Conservation (phyloP, 2,888 invertebrate species). For the Phytoseiulus persimilis region DNA sequence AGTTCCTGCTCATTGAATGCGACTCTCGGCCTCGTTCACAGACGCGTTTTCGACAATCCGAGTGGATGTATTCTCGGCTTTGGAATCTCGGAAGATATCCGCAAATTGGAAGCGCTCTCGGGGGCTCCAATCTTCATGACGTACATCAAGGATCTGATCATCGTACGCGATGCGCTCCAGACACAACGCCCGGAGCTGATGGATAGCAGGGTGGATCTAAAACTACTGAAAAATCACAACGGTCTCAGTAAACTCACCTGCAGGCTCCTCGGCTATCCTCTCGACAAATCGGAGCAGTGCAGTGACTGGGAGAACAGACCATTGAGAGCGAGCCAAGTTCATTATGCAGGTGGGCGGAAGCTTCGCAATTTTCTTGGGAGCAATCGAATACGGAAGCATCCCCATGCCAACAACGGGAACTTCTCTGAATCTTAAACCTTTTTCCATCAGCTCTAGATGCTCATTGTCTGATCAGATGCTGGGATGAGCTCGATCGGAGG, state of each 20-base stretch:
- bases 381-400: too few species aligned
- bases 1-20: too few species aligned
- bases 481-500: conserved; percentile 56
- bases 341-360: conserved; percentile 70
- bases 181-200: neutral
- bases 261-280: conserved; percentile 64
- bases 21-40: neutral
- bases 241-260: conserved; percentile 67
- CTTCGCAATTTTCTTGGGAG: too few species aligned
- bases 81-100: conserved; percentile 42
- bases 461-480: conserved; percentile 71
- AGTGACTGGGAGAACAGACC: conserved; percentile 83
- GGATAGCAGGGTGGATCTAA: conserved; percentile 49
- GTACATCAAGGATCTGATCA: conserved; percentile 8
- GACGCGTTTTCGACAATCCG: conserved; percentile 41
- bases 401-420: too few species aligned
- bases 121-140: neutral
- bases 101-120: conserved; percentile 8
- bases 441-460: conserved; percentile 82
- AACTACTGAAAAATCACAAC: conserved; percentile 46
- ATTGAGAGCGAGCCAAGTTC: conserved; percentile 65
- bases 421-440: too few species aligned
- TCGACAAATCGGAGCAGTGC: conserved; percentile 81
- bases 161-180: neutral
- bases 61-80: conserved; percentile 45